Conservation (phyloP, 2,797 vertebrate species). For the Picus viridis region DNA sequence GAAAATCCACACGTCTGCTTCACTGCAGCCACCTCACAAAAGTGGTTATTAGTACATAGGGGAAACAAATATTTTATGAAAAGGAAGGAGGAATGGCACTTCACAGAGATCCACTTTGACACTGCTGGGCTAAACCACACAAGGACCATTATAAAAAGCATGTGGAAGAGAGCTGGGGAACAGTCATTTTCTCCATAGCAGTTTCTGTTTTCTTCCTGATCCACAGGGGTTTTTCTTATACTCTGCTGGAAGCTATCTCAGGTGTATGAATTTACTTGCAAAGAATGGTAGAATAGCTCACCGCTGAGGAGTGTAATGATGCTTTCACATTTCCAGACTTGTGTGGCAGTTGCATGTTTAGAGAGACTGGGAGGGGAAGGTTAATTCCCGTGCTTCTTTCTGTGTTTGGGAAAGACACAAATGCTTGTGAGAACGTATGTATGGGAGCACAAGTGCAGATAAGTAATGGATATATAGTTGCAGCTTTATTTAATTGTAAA, state of each 20-base stretch:
- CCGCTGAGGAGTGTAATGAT: background rate
- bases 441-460: background rate
- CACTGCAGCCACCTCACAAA: background rate
- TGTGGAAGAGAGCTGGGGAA: background rate
- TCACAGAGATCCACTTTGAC: background rate
- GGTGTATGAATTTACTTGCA: background rate
- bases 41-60: background rate
- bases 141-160: background rate
- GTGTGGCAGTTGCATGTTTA: fast-evolving
- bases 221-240: fast-evolving
- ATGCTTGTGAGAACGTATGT: background rate
- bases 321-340: background rate
- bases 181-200: background rate
- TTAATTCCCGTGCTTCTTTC: background rate
- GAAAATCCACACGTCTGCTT: background rate
- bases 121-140: background rate
- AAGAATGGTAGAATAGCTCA: background rate
- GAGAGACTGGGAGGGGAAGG: fast-evolving
- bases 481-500: background rate
- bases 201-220: background rate
- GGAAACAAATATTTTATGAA: background rate
- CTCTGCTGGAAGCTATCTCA: background rate
- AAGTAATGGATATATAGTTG: background rate
- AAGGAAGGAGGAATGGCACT: background rate
- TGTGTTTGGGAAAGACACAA: background rate